These are phyloP conservation scores for Tanytarsus gracilentus DNA, from an alignment of 2,888 invertebrate genomes.

Conservation along the genomic window DNA sequence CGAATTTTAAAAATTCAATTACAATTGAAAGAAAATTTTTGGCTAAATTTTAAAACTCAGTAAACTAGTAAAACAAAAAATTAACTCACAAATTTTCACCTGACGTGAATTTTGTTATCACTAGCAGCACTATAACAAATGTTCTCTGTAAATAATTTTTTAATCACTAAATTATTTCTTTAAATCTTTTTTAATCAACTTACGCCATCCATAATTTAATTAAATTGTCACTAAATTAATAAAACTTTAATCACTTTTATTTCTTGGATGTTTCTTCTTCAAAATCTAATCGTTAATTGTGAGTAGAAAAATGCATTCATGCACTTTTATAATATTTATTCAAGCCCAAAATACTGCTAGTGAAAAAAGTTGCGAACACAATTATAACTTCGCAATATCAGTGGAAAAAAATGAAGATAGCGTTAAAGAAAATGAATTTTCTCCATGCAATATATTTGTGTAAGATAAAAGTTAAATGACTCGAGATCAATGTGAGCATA, in stretches of 20 bases:
- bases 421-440: conserved; percentile 4
- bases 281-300: conserved; percentile 16
- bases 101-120: background rate
- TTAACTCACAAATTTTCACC: conserved; percentile 10
- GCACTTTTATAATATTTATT: conserved; percentile 25
- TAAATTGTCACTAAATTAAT: conserved; percentile 5
- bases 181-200: background rate
- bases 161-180: conserved; percentile 1
- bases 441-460: background rate
- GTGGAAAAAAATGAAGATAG: conserved; percentile 13
- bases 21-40: too few species aligned
- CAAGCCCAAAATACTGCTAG: background rate
- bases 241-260: background rate
- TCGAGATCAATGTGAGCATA: background rate
- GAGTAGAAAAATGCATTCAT: conserved; percentile 15
- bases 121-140: background rate
- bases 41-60: too few species aligned
- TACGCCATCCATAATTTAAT: background rate
- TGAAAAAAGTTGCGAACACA: background rate
- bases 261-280: conserved; percentile 15
- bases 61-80: too few species aligned
- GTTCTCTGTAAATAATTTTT: conserved; percentile 4
- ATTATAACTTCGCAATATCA: conserved; percentile 7
- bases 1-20: too few species aligned
- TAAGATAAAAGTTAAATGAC: background rate